Conservation (phyloP, 2,888 invertebrate genomes). For the Sminthurinus aureus region DNA sequence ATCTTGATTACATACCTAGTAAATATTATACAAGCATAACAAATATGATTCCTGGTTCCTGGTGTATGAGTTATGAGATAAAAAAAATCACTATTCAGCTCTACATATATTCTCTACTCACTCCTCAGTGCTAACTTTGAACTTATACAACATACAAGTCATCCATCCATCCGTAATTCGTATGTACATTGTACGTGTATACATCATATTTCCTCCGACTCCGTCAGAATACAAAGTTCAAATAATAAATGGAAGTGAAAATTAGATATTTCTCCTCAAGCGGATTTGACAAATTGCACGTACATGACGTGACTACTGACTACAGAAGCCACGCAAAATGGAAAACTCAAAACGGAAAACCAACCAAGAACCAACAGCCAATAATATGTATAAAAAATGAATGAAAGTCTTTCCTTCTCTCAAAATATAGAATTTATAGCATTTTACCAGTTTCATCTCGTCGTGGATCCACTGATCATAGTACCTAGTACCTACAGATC, state of each 20-base stretch:
- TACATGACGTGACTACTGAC: background rate
- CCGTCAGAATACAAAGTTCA: background rate
- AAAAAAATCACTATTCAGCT: too few relatives aligned
- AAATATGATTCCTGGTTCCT: too few relatives aligned
- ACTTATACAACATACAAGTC: too few relatives aligned
- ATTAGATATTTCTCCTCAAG: constrained; percentile 1
- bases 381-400: background rate
- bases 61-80: too few relatives aligned
- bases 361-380: background rate
- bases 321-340: background rate
- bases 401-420: background rate
- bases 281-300: background rate
- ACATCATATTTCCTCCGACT: background rate
- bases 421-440: background rate
- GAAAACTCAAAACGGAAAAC: too few relatives aligned
- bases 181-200: too few relatives aligned
- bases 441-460: background rate
- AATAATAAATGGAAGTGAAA: background rate
- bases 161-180: too few relatives aligned
- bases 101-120: too few relatives aligned
- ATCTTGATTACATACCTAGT: too few relatives aligned
- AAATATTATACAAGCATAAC: too few relatives aligned
- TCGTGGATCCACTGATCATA: background rate
- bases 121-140: too few relatives aligned
- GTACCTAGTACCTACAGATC: background rate